A percentile compares a stretch with the other conserved stretches of the same genome.
Conservation (phyloP, 2,113 vertebrate genomes). For the Zosterops lateralis region DNA sequence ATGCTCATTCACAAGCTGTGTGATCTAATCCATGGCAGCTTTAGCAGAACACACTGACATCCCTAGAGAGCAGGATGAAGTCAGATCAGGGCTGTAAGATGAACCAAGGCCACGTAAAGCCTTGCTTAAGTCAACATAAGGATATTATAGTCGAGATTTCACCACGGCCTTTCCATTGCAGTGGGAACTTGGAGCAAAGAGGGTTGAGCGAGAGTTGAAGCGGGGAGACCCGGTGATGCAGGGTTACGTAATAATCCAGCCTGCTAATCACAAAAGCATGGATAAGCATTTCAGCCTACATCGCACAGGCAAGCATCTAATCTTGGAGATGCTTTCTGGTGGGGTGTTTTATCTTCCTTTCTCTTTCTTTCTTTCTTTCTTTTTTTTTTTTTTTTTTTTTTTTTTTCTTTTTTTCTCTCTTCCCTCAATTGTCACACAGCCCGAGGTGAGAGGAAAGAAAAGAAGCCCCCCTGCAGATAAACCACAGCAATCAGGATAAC, state of each 20-base stretch:
- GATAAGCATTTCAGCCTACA: constrained; percentile 62
- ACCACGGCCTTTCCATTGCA: background rate
- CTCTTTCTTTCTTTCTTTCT: background rate
- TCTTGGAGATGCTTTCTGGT: constrained; percentile 33
- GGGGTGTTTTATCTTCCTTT: background rate
- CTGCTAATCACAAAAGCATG: constrained; percentile 67
- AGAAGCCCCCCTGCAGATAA: background rate
- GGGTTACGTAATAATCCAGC: constrained; percentile 63
- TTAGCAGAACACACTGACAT: constrained; percentile 38
- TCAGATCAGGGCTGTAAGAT: constrained; percentile 54
- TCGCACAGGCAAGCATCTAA: constrained; percentile 1
- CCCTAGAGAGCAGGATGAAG: constrained; percentile 54
- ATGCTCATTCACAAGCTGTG: background rate
- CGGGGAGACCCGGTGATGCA: background rate
- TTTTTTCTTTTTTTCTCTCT: too few species aligned
- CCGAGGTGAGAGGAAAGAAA: background rate
- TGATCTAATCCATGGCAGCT: constrained; percentile 53
- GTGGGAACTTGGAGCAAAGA: constrained; percentile 34
- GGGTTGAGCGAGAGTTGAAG: constrained; percentile 42
- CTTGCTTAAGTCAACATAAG: constrained; percentile 65
- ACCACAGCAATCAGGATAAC: background rate
- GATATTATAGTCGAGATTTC: constrained; percentile 64
- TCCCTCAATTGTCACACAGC: background rate
- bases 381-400: background rate
- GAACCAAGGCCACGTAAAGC: constrained; percentile 40